These are phyloP conservation scores for Nemotelus pantherinus DNA, from an alignment of 2,888 invertebrate genomes.

Conservation along the genomic window DNA sequence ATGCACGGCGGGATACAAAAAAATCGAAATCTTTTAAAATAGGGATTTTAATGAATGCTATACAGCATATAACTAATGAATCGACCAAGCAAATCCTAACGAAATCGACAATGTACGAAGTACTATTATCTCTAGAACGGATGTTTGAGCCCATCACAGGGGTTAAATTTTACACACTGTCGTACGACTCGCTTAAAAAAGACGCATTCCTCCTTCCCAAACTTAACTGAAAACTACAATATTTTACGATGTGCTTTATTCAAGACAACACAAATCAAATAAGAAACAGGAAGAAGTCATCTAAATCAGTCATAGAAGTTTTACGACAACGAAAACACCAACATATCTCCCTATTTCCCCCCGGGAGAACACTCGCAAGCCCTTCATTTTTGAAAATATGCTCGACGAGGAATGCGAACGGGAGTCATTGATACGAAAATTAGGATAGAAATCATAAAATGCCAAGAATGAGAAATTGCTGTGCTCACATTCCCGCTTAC, in stretches of 20 bases:
- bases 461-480: not conserved
- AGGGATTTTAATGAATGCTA: too few relatives aligned
- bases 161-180: too few relatives aligned
- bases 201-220: too few relatives aligned
- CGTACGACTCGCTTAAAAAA: too few relatives aligned
- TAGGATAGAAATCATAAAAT: slow-evolving; percentile 28
- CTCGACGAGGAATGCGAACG: not conserved
- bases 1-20: too few relatives aligned
- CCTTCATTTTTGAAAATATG: not conserved
- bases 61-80: too few relatives aligned
- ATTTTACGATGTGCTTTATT: not conserved
- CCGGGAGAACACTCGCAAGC: not conserved
- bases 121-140: too few relatives aligned
- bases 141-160: too few relatives aligned
- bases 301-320: slow-evolving; percentile 1
- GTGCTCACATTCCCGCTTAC: not conserved
- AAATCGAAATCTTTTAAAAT: too few relatives aligned
- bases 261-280: slow-evolving; percentile 20
- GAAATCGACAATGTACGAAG: too few relatives aligned
- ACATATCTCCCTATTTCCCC: not conserved
- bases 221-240: too few relatives aligned
- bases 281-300: slow-evolving; percentile 21
- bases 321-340: not conserved
- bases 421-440: slow-evolving; percentile 30
- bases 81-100: too few relatives aligned